Evolutionary conservation across 1,140 invertebrate species (phyloP).

Genomic region (Caerostris darwini): DNA sequence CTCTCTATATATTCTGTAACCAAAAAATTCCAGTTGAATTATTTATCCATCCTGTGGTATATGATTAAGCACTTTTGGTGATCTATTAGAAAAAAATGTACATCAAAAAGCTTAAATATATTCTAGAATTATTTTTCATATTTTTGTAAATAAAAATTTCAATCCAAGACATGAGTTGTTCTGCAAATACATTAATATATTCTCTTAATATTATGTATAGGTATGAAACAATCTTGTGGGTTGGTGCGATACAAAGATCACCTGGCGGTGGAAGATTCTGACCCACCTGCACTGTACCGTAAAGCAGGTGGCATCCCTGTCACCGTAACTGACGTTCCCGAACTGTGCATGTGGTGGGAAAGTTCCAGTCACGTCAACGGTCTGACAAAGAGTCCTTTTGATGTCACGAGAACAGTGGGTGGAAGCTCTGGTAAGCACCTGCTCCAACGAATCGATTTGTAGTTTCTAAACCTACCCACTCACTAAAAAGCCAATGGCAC

Average conservation of each 20-base stretch:
- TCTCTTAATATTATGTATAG: neutral
- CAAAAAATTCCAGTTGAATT: no score
- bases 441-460: neutral
- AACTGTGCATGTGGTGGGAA: slow-evolving; percentile 92
- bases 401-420: slow-evolving; percentile 90
- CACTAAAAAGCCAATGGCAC: no score
- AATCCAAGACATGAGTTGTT: no score
- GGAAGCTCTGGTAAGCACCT: slow-evolving; percentile 82
- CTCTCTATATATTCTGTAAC: no score
- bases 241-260: slow-evolving; percentile 81
- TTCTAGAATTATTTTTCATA: no score
- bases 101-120: no score
- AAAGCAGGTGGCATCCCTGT: slow-evolving; percentile 90
- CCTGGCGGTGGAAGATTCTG: slow-evolving; percentile 86
- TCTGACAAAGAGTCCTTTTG: slow-evolving; percentile 92
- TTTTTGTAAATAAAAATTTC: no score
- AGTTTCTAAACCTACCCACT: no score
- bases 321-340: slow-evolving; percentile 91
- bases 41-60: no score
- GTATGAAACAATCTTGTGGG: slow-evolving; percentile 85
- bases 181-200: no score
- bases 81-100: no score
- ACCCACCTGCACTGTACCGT: slow-evolving; percentile 85
- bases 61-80: no score
- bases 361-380: slow-evolving; percentile 93